Conservation (phyloP, 2,888 invertebrate genomes). For the Hyppa rectilinea region DNA sequence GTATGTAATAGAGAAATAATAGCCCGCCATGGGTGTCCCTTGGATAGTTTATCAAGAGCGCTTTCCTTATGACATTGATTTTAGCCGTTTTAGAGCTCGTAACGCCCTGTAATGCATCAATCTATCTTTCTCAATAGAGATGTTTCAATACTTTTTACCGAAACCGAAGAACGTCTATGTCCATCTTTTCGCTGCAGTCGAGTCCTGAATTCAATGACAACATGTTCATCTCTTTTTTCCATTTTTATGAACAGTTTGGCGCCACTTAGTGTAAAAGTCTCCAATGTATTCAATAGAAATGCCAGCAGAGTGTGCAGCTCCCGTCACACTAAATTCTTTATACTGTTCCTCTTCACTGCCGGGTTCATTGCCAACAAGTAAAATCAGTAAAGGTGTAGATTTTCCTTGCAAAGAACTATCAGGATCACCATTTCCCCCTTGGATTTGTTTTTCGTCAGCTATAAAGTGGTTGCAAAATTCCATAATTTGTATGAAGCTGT, state of each 20-base stretch:
- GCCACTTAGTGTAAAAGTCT: constrained; percentile 96
- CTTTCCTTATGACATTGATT: constrained; percentile 54
- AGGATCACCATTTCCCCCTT: constrained; percentile 82
- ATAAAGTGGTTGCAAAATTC: constrained; percentile 96
- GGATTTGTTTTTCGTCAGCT: constrained; percentile 80
- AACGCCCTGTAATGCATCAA: constrained; percentile 49
- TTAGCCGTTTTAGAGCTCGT: constrained; percentile 46
- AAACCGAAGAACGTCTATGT: constrained; percentile 70
- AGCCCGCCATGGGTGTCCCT: constrained; percentile 51
- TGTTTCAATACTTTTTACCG: constrained; percentile 70
- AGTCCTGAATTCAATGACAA: constrained; percentile 72
- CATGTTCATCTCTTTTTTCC: constrained; percentile 87
- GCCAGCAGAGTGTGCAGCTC: constrained; percentile 95
- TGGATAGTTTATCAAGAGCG: constrained; percentile 50
- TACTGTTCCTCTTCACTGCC: constrained; percentile 87
- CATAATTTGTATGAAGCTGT: constrained; percentile 95
- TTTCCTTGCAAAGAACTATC: constrained; percentile 77
- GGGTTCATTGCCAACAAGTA: constrained; percentile 92
- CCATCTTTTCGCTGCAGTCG: constrained; percentile 75
- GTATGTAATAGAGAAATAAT: constrained; percentile 50
- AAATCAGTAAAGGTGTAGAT: constrained; percentile 92
- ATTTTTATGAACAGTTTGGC: constrained; percentile 91
- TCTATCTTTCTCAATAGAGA: constrained; percentile 69
- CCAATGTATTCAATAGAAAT: constrained; percentile 95
- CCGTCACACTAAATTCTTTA: constrained; percentile 93